Percentiles rank a stretch among this genome's conserved stretches.
These are phyloP conservation scores for Lagothrix lagotricha DNA, from an alignment of 2,797 vertebrate species.

Conservation along the genomic window DNA sequence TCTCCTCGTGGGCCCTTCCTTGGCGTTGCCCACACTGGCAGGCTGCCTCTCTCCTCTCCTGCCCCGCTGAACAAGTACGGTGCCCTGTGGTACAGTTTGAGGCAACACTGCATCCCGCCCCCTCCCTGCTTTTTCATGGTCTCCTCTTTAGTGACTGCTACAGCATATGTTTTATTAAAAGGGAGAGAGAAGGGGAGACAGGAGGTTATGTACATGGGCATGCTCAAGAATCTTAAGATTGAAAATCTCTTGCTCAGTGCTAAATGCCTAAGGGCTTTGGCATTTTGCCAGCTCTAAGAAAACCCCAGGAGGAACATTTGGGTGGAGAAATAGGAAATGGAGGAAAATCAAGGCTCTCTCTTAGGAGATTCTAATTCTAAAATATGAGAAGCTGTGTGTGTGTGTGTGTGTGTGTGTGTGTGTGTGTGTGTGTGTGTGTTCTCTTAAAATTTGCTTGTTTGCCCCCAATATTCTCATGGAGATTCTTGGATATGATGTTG, in stretches of 20 bases:
- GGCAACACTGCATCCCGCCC: background rate
- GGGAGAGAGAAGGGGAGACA: slow-evolving; percentile 68
- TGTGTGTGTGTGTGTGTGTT: background rate
- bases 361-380: slow-evolving; percentile 46
- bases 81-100: background rate
- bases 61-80: slow-evolving; percentile 8
- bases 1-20: background rate
- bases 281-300: slow-evolving; percentile 34
- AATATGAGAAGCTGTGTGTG: background rate
- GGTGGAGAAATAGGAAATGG: slow-evolving; percentile 58
- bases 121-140: slow-evolving; percentile 35
- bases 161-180: slow-evolving; percentile 78
- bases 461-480: background rate
- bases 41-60: background rate
- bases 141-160: slow-evolving; percentile 64
- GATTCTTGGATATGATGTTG: background rate
- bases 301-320: slow-evolving; percentile 63
- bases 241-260: slow-evolving; percentile 64
- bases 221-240: slow-evolving; percentile 75
- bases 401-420: too few species aligned
- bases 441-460: slow-evolving; percentile 46
- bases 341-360: slow-evolving; percentile 52
- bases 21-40: background rate
- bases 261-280: slow-evolving; percentile 69
- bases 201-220: slow-evolving; percentile 67